Percentiles rank a stretch among this genome's conserved stretches.
These are phyloP conservation scores for Cheilosia variabilis DNA, from an alignment of 2,888 invertebrate genomes.

Conservation along the genomic window DNA sequence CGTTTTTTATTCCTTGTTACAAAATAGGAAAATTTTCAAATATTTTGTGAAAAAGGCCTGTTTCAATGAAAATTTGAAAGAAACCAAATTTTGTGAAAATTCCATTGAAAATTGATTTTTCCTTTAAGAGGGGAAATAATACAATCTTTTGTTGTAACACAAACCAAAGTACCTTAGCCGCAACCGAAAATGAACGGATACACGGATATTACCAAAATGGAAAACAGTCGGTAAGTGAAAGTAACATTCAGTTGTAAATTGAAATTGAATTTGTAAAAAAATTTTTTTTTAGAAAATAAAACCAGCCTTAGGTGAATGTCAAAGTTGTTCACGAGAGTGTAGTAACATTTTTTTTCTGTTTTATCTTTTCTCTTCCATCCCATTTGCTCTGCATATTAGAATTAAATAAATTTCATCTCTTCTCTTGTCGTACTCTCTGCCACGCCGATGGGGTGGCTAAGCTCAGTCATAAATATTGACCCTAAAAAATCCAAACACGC, in stretches of 20 bases:
- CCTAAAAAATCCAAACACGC: constrained; percentile 37
- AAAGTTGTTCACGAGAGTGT: constrained; percentile 3
- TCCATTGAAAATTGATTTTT: constrained; percentile 54
- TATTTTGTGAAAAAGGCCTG: constrained; percentile 22
- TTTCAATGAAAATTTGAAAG: constrained; percentile 42
- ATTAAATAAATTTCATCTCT: constrained; percentile 9
- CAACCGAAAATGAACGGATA: constrained; percentile 67
- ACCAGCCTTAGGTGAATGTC: constrained; percentile 9
- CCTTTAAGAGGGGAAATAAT: neutral
- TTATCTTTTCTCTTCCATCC: neutral
- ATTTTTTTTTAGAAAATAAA: neutral
- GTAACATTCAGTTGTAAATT: constrained; percentile 14
- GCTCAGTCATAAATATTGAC: constrained; percentile 52
- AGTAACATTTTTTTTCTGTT: neutral
- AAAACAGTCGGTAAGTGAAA: constrained; percentile 74
- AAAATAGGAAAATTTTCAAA: constrained; percentile 6
- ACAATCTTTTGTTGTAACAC: neutral
- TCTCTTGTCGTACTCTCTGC: constrained; percentile 5
- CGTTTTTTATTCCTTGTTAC: constrained; percentile 3
- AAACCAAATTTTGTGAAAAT: constrained; percentile 33
- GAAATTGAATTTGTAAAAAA: constrained; percentile 3
- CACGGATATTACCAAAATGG: constrained; percentile 71
- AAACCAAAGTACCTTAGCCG: constrained; percentile 25
- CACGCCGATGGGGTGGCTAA: neutral
- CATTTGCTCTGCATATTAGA: constrained; percentile 17